A percentile compares a stretch with the other conserved stretches of the same genome.
phyloP scores from a whole-genome alignment of 2,888 invertebrate species.

The Orthonychiurus folsomi region DNA sequence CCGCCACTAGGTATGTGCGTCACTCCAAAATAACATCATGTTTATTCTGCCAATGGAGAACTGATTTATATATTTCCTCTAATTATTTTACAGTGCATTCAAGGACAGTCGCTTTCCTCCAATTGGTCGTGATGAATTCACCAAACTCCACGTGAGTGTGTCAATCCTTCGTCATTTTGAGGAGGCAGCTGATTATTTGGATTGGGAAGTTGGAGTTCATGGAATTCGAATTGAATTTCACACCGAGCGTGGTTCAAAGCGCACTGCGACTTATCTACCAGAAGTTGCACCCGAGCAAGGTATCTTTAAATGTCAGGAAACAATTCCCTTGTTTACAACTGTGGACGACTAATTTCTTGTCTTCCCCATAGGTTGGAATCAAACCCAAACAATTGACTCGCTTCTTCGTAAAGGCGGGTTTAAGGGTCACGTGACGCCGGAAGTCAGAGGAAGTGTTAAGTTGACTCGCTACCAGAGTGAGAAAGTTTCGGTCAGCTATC shows the following conservation, averaged over 20 bases:
- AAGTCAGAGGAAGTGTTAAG: slow-evolving; percentile 78
- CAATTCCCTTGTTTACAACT: too few species aligned
- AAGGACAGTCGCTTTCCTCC: slow-evolving; percentile 96
- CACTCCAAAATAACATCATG: background rate
- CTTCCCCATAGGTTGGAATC: slow-evolving; percentile 84
- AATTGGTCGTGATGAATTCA: slow-evolving; percentile 85
- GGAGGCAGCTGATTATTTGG: slow-evolving; percentile 85
- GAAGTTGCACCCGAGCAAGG: slow-evolving; percentile 98
- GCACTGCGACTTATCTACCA: slow-evolving; percentile 96
- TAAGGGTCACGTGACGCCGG: slow-evolving; percentile 80
- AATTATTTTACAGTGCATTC: slow-evolving; percentile 63
- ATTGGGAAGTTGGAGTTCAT: slow-evolving; percentile 95
- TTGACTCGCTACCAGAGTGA: slow-evolving; percentile 94
- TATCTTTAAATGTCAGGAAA: too few species aligned
- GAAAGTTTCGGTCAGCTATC: slow-evolving; percentile 78
- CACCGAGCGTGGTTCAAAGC: slow-evolving; percentile 83
- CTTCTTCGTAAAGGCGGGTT: slow-evolving; percentile 93
- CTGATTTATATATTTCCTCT: slow-evolving; percentile 9
- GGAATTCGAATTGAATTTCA: slow-evolving; percentile 97
- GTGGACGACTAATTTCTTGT: too few species aligned
- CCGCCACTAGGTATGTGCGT: slow-evolving; percentile 64
- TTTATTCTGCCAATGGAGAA: background rate
- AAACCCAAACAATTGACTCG: slow-evolving; percentile 95
- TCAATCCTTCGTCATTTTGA: slow-evolving; percentile 95
- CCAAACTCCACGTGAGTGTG: slow-evolving; percentile 85